phyloP scores from a whole-genome alignment of 2,888 invertebrate species.

The Acanthococcus lagerstroemiae region DNA sequence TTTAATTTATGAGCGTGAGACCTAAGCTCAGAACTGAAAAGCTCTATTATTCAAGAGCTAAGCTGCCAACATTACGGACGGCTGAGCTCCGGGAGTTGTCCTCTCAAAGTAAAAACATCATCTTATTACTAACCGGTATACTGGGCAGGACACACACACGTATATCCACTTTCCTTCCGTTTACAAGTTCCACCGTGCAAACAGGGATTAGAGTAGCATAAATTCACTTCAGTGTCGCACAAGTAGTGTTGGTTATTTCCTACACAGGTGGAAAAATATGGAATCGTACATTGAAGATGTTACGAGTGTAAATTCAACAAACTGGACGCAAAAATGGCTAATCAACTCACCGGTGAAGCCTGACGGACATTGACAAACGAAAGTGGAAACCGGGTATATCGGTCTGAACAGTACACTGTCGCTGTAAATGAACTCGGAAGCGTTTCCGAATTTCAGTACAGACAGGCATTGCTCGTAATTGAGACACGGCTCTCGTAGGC shows the following conservation, averaged over 20 bases:
- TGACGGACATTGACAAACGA: slow-evolving; percentile 80
- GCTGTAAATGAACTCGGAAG: slow-evolving; percentile 78
- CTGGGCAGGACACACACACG: slow-evolving; percentile 68
- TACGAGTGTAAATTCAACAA: background rate
- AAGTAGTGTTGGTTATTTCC: slow-evolving; percentile 80
- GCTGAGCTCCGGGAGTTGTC: too few relatives aligned
- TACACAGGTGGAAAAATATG: slow-evolving; percentile 37
- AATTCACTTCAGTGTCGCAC: slow-evolving; percentile 91
- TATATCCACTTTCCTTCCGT: slow-evolving; percentile 80
- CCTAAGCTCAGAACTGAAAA: too few relatives aligned
- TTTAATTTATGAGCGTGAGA: too few relatives aligned
- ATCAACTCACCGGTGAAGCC: slow-evolving; percentile 67
- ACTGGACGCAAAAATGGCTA: background rate
- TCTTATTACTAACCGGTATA: slow-evolving; percentile 62
- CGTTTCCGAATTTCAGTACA: slow-evolving; percentile 84
- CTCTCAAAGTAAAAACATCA: background rate
- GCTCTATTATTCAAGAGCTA: too few relatives aligned
- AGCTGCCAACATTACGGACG: too few relatives aligned
- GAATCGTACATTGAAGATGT: background rate
- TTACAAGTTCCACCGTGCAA: slow-evolving; percentile 75
- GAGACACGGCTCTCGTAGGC: slow-evolving; percentile 86
- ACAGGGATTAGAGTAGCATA: slow-evolving; percentile 94
- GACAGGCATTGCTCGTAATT: slow-evolving; percentile 89
- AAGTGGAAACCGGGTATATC: slow-evolving; percentile 88
- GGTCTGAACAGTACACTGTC: slow-evolving; percentile 85